Percentiles rank a stretch among this genome's conserved stretches.
Conservation (phyloP, 2,797 vertebrate species). For the Uromys caudimaculatus region DNA sequence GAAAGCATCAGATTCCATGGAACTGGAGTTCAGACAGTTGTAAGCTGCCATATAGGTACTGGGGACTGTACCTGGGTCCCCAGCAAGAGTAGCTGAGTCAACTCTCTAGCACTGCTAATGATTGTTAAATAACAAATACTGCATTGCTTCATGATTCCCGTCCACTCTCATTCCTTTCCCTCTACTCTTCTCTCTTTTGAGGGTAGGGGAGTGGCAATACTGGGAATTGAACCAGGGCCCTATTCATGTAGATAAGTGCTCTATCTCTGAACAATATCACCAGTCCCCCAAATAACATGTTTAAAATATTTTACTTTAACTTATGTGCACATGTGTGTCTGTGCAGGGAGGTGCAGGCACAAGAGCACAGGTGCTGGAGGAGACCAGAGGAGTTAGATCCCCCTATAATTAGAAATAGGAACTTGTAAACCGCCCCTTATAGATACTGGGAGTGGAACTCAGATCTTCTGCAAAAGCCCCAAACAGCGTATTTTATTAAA, state of each 20-base stretch:
- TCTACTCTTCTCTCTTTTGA: not conserved
- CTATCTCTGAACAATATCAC: not conserved
- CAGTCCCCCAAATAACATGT: not conserved
- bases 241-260: not conserved
- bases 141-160: constrained; percentile 25
- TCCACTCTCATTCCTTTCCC: not conserved
- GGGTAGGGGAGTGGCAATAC: not conserved
- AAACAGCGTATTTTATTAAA: not conserved
- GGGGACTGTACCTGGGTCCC: not conserved
- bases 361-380: not conserved
- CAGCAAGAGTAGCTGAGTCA: not conserved
- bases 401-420: not conserved
- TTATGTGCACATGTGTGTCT: not conserved
- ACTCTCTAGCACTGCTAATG: not conserved
- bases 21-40: not conserved
- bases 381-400: not conserved
- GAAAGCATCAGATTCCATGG: not conserved
- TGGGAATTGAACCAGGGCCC: not conserved
- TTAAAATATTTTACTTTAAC: not conserved
- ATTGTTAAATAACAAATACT: constrained; percentile 56
- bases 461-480: not conserved
- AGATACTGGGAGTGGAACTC: not conserved
- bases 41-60: not conserved
- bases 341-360: not conserved
- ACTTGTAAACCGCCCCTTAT: not conserved